A percentile compares a stretch with the other conserved stretches of the same genome.
Conservation (phyloP, 2,113 vertebrate genomes). For the Mustela lutreola region DNA sequence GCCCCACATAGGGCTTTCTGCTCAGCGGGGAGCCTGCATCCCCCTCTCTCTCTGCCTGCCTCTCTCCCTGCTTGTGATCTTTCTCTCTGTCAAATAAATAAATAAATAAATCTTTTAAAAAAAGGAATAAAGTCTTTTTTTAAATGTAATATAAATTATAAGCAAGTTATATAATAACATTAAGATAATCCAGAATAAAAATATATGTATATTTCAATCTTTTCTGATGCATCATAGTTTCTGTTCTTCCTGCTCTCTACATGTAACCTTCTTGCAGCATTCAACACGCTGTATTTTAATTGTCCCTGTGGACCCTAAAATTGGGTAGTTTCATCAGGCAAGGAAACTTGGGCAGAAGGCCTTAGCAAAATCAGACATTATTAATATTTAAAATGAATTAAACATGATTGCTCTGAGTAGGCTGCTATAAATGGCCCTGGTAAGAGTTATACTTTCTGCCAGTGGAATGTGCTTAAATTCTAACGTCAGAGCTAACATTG, state of each 20-base stretch:
- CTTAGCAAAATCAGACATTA: conserved; percentile 33
- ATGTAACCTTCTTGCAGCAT: background rate
- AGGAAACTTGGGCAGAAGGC: conserved; percentile 40
- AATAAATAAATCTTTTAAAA: too few relatives aligned
- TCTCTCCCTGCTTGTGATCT: too few relatives aligned
- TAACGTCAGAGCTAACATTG: background rate
- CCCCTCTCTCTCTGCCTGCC: too few relatives aligned
- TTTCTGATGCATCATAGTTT: background rate
- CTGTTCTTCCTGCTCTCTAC: conserved; percentile 18
- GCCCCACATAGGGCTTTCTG: too few relatives aligned
- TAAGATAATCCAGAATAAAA: background rate
- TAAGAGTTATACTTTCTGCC: conserved; percentile 8
- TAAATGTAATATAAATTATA: background rate
- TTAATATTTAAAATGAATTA: conserved; percentile 70
- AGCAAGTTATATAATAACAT: background rate
- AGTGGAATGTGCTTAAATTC: conserved; percentile 31
- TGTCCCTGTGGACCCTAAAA: conserved; percentile 45
- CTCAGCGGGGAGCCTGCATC: too few relatives aligned
- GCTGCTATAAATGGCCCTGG: conserved; percentile 45
- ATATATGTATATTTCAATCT: background rate
- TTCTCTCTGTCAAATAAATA: too few relatives aligned
- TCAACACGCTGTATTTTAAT: conserved; percentile 38
- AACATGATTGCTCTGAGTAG: conserved; percentile 51
- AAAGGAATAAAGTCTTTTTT: background rate
- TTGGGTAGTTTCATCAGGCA: conserved; percentile 23